phyloP scores from a whole-genome alignment of 2,113 vertebrate species.

The western clawed frog (Xenopus tropicalis) region UCB_Xtro_10.0 CM004446.2:121399501-121400000 shows the following conservation, averaged over 20 bases:
- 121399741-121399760: conserved; percentile 84
- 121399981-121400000: no score
- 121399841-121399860: conserved; percentile 60
- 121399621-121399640: conserved; percentile 96
- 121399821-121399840: conserved; percentile 46
- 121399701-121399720: conserved; percentile 94
- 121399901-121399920: no score
- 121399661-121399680: conserved; percentile 88
- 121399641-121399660: conserved; percentile 88
- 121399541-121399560: conserved; percentile 65
- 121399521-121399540: conserved; percentile 8
- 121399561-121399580: conserved; percentile 89
- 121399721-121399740: conserved; percentile 89
- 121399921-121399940: no score
- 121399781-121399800: conserved; percentile 72
- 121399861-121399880: conserved; percentile 19
- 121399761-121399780: conserved; percentile 71
- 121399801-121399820: conserved; percentile 36
- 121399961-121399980: no score
- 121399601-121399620: conserved; percentile 97
- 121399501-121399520: neutral
- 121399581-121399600: conserved; percentile 96
- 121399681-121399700: conserved; percentile 89
- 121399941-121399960: no score
- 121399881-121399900: no score